Conservation (phyloP, 1,140 invertebrate genomes). For the Pentalonia nigronervosa region DNA sequence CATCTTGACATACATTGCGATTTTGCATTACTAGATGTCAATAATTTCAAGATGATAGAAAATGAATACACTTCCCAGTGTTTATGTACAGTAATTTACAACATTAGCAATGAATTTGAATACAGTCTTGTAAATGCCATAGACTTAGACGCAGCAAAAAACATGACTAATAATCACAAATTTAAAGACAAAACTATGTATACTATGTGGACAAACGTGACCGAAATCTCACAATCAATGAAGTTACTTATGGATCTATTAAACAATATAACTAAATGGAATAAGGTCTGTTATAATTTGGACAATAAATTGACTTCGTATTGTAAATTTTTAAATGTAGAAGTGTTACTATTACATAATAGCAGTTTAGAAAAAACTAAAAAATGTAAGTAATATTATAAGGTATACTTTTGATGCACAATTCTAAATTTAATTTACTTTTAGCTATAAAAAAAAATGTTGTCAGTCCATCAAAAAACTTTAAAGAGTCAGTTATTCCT, state of each 20-base stretch:
- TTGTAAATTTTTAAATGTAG: slow-evolving; percentile 46
- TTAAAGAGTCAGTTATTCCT: neutral
- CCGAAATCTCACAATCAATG: neutral
- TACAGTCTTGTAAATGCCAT: neutral
- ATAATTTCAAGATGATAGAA: neutral
- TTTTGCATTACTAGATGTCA: neutral
- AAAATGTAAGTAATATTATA: slow-evolving; percentile 21
- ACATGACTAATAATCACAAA: neutral
- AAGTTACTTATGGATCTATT: slow-evolving; percentile 36
- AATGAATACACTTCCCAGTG: neutral
- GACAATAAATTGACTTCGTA: neutral
- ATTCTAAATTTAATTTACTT: neutral
- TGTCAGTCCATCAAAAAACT: neutral
- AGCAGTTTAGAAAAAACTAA: neutral
- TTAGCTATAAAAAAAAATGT: neutral
- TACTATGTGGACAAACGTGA: neutral
- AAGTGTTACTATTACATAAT: neutral
- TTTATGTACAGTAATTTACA: slow-evolving; percentile 33
- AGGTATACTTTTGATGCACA: neutral
- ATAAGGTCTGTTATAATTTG: neutral
- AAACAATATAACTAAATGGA: neutral
- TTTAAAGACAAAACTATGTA: neutral
- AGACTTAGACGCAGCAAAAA: neutral
- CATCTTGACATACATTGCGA: neutral
- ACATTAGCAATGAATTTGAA: neutral